Evolutionary conservation across 2,113 vertebrate genomes (phyloP), one percentile per base, ranked within the genome.

Genomic region (Scolopax mira): DNA sequence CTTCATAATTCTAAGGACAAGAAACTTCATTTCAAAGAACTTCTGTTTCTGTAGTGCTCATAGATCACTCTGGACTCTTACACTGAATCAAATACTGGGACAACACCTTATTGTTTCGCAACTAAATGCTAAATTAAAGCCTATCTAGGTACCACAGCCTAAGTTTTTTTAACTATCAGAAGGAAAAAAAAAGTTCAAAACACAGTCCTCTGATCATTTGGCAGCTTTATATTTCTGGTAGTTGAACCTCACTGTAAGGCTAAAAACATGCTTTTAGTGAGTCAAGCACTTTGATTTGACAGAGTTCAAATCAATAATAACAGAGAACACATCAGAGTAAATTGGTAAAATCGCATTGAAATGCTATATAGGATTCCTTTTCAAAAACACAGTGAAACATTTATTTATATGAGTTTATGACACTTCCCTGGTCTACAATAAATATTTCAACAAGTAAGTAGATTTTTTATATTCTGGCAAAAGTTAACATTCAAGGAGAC

Each of bases 21-120:
- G 55, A 91, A 91, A 88, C 23, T 67, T 88, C 6, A 73, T 77
- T 81, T 83, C 85, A 93, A 96, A 95, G 27, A 79, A 72, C 11
- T 48, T 52, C 37, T 89, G 17, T 74, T 93, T 78, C 77, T 89
- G 27, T 28, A 81, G 44, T n/a, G 35, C 31, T 89, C 58, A 88
- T 14, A 88, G 71, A 88, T 73, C 31, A 37, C 31, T 78, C 41
- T 27, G 13, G 48, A 64, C 51, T 85, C 51, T 49, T 80, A 81
- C 16, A 55, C 1, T 7, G 55, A 35, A 91, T 42, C 14, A 42
- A 42, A 42, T 85, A 70, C 42, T 74, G 65, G 69, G 94, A 90
- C 42, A 90, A 73, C 39, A 78, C 27, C 64, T 93, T 35, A 70
- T 14, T 73, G 25, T 55, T 88, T 84, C 80, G 66, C 60, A 79